Evolutionary conservation across 2,797 vertebrate genomes (phyloP).

Genomic region (Psittacula echo): DNA sequence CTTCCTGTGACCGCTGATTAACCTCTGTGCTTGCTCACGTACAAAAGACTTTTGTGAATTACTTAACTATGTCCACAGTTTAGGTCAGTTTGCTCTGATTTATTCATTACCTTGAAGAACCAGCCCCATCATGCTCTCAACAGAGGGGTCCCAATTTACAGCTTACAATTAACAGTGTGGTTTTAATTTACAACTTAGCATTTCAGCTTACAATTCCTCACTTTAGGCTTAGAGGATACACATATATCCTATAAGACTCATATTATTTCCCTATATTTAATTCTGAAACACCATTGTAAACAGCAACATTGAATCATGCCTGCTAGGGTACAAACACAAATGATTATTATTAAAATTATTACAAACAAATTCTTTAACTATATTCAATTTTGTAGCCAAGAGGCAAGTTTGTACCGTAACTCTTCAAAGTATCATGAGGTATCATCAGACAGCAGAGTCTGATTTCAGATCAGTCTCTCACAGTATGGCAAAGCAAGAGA

Average conservation of each 20-base stretch:
- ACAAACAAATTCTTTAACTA: neutral
- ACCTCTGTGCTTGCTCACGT: neutral
- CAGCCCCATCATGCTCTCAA: neutral
- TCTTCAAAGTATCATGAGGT: neutral
- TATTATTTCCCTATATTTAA: neutral
- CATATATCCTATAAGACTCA: neutral
- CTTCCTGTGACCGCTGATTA: neutral
- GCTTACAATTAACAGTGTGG: neutral
- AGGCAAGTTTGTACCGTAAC: neutral
- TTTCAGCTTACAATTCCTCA: neutral
- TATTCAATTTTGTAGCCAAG: neutral
- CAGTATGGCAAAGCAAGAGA: neutral
- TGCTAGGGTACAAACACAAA: neutral
- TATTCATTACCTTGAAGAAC: neutral
- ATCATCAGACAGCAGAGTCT: no score
- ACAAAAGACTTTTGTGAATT: neutral
- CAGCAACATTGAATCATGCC: neutral
- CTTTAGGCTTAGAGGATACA: neutral
- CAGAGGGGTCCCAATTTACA: neutral
- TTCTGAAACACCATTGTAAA: neutral
- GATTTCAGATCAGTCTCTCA: no score
- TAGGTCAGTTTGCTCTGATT: neutral
- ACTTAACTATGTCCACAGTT: neutral
- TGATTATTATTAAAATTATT: neutral
- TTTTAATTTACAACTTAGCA: neutral